A percentile compares a stretch with the other conserved stretches of the same genome.
Evolutionary conservation across 2,888 invertebrate genomes (phyloP).

Genomic region (Scaptomyza reducta): DNA sequence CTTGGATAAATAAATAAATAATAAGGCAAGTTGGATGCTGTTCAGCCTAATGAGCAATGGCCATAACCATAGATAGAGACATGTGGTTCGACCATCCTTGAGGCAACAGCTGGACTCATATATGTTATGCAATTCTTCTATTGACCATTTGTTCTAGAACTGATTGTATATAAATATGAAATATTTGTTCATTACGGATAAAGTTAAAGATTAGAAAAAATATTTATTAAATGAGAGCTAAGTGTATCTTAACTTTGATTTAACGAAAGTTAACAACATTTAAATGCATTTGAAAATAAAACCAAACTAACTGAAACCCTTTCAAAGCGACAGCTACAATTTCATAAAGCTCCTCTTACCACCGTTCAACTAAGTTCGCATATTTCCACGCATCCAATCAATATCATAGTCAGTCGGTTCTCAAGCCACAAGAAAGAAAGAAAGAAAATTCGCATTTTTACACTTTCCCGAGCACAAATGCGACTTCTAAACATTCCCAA

Average conservation of each 20-base stretch:
- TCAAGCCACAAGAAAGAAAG: neutral
- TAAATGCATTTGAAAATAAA: too few relatives aligned
- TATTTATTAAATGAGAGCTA: neutral
- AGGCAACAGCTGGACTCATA: slow-evolving; percentile 37
- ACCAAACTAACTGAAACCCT: neutral
- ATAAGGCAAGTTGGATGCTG: slow-evolving; percentile 32
- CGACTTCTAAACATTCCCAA: slow-evolving; percentile 42
- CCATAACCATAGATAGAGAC: slow-evolving; percentile 30
- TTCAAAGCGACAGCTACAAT: slow-evolving; percentile 26
- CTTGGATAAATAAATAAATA: slow-evolving; percentile 43
- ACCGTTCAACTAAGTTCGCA: slow-evolving; percentile 38
- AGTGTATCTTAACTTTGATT: neutral
- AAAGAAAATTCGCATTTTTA: slow-evolving; percentile 45
- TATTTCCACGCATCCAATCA: slow-evolving; percentile 48
- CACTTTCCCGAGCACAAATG: slow-evolving; percentile 52
- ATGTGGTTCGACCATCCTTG: slow-evolving; percentile 20
- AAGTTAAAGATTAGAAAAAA: neutral
- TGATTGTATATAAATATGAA: too few relatives aligned
- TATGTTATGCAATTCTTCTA: too few relatives aligned
- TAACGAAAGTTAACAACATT: neutral
- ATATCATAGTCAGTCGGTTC: slow-evolving; percentile 13
- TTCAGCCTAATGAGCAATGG: slow-evolving; percentile 47
- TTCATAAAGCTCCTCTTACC: slow-evolving; percentile 39
- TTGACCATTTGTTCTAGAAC: too few relatives aligned
- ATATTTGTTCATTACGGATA: neutral